These are phyloP conservation scores for Trichomalopsis sarcophagae DNA, from an alignment of 1,140 invertebrate genomes.

Conservation along the genomic window DNA sequence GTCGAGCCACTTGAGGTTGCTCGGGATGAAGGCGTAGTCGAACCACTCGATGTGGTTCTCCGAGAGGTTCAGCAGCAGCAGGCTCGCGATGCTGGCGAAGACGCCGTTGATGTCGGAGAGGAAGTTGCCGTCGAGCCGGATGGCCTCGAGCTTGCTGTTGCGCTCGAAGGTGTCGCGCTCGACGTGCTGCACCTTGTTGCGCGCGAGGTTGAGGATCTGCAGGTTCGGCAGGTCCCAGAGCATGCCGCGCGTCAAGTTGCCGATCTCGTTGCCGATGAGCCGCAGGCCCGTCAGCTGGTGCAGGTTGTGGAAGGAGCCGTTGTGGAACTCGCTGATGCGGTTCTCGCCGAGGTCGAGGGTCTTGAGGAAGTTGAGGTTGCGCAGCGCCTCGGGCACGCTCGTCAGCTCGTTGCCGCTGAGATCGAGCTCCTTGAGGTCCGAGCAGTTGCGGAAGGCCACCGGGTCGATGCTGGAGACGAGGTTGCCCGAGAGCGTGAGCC, in stretches of 20 bases:
- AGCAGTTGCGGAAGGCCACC: slow-evolving; percentile 92
- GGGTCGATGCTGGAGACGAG: slow-evolving; percentile 86
- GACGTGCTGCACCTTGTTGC: slow-evolving; percentile 90
- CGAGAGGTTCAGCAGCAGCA: slow-evolving; percentile 92
- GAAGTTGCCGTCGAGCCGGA: slow-evolving; percentile 90
- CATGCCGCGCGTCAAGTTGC: slow-evolving; percentile 89
- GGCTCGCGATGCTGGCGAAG: slow-evolving; percentile 85
- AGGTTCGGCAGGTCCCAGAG: slow-evolving; percentile 88
- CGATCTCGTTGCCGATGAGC: slow-evolving; percentile 90
- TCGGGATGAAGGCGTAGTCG: slow-evolving; percentile 91
- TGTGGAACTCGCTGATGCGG: slow-evolving; percentile 85
- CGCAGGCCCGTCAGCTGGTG: slow-evolving; percentile 89
- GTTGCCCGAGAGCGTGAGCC: slow-evolving; percentile 90
- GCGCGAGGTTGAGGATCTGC: slow-evolving; percentile 89
- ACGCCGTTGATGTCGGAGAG: slow-evolving; percentile 91
- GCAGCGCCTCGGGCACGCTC: slow-evolving; percentile 87
- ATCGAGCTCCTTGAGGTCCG: slow-evolving; percentile 92
- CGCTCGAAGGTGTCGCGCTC: slow-evolving; percentile 88
- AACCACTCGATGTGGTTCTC: slow-evolving; percentile 94
- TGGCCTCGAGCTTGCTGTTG: slow-evolving; percentile 87
- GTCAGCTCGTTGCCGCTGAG: slow-evolving; percentile 89
- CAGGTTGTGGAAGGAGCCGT: slow-evolving; percentile 88
- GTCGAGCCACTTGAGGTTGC: slow-evolving; percentile 92
- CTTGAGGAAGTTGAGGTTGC: slow-evolving; percentile 87
- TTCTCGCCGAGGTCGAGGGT: slow-evolving; percentile 92